Conservation (phyloP, 2,888 invertebrate genomes). For the Agelastica alni region DNA sequence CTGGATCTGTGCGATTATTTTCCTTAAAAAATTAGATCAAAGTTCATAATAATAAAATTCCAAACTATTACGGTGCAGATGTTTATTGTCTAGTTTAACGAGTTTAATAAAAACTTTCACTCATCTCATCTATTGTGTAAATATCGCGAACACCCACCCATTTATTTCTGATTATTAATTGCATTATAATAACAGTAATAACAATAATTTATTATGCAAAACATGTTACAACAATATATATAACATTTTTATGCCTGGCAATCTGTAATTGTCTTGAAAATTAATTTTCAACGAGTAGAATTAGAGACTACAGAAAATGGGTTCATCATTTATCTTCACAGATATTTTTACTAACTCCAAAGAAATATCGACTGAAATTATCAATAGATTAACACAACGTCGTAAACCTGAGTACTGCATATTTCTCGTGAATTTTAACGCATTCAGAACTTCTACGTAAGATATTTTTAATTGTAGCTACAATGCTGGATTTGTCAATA, state of each 20-base stretch:
- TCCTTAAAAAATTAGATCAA: not conserved
- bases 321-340: no score
- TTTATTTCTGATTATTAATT: conserved; percentile 18
- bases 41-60: conserved; percentile 6
- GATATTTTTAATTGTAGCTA: no score
- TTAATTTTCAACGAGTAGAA: not conserved
- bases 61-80: not conserved
- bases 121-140: conserved; percentile 7
- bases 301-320: not conserved
- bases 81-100: not conserved
- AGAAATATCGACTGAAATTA: no score
- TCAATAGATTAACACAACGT: no score
- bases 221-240: conserved; percentile 7
- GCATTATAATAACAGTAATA: conserved; percentile 20
- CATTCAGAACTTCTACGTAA: no score
- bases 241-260: not conserved
- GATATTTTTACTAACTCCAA: no score
- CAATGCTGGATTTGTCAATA: no score
- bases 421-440: no score
- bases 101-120: conserved; percentile 4
- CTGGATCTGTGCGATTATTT: no score
- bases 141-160: conserved; percentile 9
- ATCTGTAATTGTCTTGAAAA: conserved; percentile 2
- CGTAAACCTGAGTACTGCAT: no score
- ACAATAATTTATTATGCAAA: conserved; percentile 16